phyloP scores from a whole-genome alignment of 1,140 invertebrate genomes.

The Atta colombica region DNA sequence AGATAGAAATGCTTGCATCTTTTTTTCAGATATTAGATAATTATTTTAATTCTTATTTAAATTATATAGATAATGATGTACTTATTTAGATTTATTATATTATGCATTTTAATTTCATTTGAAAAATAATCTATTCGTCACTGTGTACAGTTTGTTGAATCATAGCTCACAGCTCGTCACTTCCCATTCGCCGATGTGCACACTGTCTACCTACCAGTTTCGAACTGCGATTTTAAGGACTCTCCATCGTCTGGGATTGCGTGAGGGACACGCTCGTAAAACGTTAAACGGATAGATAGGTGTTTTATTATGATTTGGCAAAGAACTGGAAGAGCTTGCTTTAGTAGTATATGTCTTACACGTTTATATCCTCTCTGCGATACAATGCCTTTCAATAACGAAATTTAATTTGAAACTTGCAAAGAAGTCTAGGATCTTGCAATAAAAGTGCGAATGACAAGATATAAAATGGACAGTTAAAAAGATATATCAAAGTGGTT shows the following conservation, averaged over 20 bases:
- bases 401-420: constrained; percentile 31
- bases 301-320: constrained; percentile 53
- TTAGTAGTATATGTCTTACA: constrained; percentile 11
- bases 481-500: constrained; percentile 23
- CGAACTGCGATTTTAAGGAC: constrained; percentile 51
- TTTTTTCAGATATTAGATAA: background rate
- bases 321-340: constrained; percentile 42
- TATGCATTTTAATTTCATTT: no score
- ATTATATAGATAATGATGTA: background rate
- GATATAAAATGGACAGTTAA: constrained; percentile 32
- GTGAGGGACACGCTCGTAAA: constrained; percentile 47
- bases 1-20: background rate
- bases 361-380: background rate
- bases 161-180: background rate
- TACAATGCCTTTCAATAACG: constrained; percentile 1
- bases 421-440: background rate
- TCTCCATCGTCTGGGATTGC: constrained; percentile 11
- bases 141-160: background rate
- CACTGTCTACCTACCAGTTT: constrained; percentile 4
- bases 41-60: background rate
- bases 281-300: constrained; percentile 54
- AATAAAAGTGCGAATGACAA: constrained; percentile 37
- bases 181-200: constrained; percentile 1
- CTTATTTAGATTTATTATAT: background rate
- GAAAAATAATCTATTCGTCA: background rate